Percentiles rank a stretch among this genome's conserved stretches.
These are phyloP conservation scores for Isurus oxyrinchus DNA, from an alignment of 2,113 vertebrate species.

Conservation along the genomic window DNA sequence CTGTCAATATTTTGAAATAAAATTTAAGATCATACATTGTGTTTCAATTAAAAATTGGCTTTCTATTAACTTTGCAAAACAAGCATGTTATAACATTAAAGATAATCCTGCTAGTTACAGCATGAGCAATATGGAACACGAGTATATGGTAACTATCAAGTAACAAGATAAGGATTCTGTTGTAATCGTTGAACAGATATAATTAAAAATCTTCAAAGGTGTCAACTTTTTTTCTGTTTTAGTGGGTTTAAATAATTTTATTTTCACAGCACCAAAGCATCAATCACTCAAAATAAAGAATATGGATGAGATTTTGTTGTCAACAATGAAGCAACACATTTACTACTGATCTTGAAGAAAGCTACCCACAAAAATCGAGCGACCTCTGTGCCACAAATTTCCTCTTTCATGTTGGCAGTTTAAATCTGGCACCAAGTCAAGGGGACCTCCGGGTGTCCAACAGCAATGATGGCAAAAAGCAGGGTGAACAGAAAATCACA, in stretches of 20 bases:
- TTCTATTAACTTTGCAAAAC: not conserved
- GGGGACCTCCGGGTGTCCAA: too few relatives aligned
- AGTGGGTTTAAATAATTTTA: not conserved
- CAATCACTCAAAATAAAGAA: not conserved
- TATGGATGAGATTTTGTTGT: too few relatives aligned
- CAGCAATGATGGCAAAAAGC: too few relatives aligned
- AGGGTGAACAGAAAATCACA: too few relatives aligned
- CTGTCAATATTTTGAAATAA: not conserved
- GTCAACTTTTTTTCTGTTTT: not conserved
- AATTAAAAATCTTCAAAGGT: not conserved
- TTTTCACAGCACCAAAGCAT: not conserved
- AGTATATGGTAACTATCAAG: not conserved
- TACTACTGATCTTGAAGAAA: too few relatives aligned
- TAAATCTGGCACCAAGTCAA: too few relatives aligned
- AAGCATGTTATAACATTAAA: not conserved
- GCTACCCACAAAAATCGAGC: too few relatives aligned
- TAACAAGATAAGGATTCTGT: not conserved
- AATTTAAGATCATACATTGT: not conserved
- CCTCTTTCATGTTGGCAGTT: too few relatives aligned
- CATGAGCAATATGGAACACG: not conserved
- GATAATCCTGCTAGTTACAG: not conserved
- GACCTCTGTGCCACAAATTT: too few relatives aligned
- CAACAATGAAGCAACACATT: too few relatives aligned
- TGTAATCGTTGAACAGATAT: not conserved
- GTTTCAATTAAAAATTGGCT: not conserved